Base-by-base conservation (phyloP, 2,797 vertebrate species). In the Corythornis leucogaster region DNA sequence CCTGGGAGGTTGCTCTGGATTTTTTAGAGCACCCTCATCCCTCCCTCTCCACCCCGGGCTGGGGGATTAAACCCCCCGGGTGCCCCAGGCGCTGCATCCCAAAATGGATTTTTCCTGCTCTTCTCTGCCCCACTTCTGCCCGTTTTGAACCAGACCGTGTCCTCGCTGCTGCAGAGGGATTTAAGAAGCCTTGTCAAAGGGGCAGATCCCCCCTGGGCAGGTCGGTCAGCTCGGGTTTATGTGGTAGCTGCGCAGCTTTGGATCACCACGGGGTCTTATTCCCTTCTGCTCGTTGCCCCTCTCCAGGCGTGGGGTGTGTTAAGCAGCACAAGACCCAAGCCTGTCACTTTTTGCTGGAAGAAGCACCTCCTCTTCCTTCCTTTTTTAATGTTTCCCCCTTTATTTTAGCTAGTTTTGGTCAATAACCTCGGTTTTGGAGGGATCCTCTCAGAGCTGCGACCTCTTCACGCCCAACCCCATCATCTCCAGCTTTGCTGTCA, bases 151-250 rank as follows among this genome's bases (percentile, higher is more conserved):
- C 43, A 15, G 30, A 8, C 28, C 0, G 7, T 22, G 45, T 46
- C 22, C 45, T 46, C 7, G 45, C 19, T 22, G 45, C 21, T 46
- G 45, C 45, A 22, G 45, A 0, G 0, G 6, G 63, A 16, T 22
- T 15, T 11, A 3, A 0, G 19, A 50, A 58, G 4, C 33, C 40
- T 17, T 2, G 0, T 13, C 2, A 3, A 17, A 13, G 15, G 2
- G 18, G 26, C 6, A 54, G 48, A 67, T 33, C 28, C 64, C 70
- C n/a, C 28, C 5, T 6, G 5, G 3, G 1, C 1, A 3, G 35
- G 11, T 53, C 16, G 6, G 15, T 2, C 0, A 0, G 26, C 45
- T 15, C 3, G 1, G 59, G 48, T 11, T 42, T 25, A 2, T 5
- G 43, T 1, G 30, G 61, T 8, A 6, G 28, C 35, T 4, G 69